A percentile compares a stretch with the other conserved stretches of the same genome.
Conservation (phyloP, 1,140 invertebrate species). For the Trypoxylus dichotomus region DNA sequence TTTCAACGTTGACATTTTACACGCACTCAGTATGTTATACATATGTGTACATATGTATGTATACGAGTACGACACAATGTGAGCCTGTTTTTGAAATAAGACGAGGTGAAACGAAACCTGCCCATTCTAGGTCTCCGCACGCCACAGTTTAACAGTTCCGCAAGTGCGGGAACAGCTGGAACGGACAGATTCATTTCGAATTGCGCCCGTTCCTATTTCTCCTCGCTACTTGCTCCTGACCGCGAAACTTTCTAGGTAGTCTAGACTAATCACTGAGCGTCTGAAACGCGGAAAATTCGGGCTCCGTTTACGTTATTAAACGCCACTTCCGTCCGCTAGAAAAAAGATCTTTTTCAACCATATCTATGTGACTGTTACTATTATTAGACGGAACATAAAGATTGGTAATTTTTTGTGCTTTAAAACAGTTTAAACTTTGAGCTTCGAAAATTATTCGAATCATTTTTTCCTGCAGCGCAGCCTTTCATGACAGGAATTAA, state of each 20-base stretch:
- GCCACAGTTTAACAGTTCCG: constrained; percentile 51
- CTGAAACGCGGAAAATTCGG: constrained; percentile 10
- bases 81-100: constrained; percentile 28
- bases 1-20: no score
- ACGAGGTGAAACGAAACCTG: neutral
- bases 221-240: constrained; percentile 50
- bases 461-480: no score
- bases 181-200: constrained; percentile 54
- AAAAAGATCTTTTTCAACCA: no score
- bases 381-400: no score
- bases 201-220: constrained; percentile 49
- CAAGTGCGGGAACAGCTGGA: constrained; percentile 53
- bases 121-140: constrained; percentile 18
- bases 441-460: no score
- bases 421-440: no score
- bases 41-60: no score
- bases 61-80: neutral
- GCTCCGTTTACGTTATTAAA: neutral
- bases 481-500: no score
- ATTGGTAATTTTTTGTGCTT: no score
- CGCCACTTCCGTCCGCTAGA: neutral
- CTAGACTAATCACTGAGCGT: neutral
- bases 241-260: constrained; percentile 48
- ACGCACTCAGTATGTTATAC: no score
- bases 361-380: no score